Percentiles rank a stretch among this genome's conserved stretches.
Evolutionary conservation across 2,113 vertebrate species (phyloP).

Genomic region (Marcusenius ussheri): DNA sequence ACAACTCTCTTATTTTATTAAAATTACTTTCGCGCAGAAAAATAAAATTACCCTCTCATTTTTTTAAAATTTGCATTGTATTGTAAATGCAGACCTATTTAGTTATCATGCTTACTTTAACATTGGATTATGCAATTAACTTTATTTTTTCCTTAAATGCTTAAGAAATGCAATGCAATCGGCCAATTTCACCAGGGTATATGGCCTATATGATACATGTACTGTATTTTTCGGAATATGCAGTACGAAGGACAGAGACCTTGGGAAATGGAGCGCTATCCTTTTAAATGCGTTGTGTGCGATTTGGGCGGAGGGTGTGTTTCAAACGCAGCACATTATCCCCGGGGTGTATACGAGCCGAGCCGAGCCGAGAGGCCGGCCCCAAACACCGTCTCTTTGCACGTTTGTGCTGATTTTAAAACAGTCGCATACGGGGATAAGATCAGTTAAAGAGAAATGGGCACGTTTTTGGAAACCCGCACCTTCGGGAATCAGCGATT

Average conservation of each 20-base stretch:
- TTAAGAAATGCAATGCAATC: background rate
- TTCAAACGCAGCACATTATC: conserved; percentile 47
- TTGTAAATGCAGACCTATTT: background rate
- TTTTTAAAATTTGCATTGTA: background rate
- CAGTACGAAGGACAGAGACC: background rate
- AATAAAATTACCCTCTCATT: too few relatives aligned
- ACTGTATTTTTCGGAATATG: background rate
- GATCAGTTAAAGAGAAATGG: conserved; percentile 42
- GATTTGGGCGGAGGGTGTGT: conserved; percentile 62
- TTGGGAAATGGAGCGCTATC: conserved; percentile 45
- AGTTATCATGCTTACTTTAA: background rate
- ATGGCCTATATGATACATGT: background rate
- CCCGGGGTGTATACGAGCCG: conserved; percentile 39
- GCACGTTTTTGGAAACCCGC: conserved; percentile 34
- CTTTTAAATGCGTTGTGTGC: conserved; percentile 62
- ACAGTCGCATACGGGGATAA: conserved; percentile 39
- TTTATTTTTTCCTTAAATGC: background rate
- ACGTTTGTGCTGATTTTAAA: conserved; percentile 47
- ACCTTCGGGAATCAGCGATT: conserved; percentile 35
- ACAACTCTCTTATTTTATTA: background rate
- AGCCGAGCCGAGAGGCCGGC: conserved; percentile 46
- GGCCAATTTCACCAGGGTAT: background rate
- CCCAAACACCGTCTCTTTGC: background rate
- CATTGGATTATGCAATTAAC: background rate
- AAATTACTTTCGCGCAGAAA: background rate